Evolutionary conservation across 2,888 invertebrate species (phyloP).

Genomic region (Lasioglossum calceatum): DNA sequence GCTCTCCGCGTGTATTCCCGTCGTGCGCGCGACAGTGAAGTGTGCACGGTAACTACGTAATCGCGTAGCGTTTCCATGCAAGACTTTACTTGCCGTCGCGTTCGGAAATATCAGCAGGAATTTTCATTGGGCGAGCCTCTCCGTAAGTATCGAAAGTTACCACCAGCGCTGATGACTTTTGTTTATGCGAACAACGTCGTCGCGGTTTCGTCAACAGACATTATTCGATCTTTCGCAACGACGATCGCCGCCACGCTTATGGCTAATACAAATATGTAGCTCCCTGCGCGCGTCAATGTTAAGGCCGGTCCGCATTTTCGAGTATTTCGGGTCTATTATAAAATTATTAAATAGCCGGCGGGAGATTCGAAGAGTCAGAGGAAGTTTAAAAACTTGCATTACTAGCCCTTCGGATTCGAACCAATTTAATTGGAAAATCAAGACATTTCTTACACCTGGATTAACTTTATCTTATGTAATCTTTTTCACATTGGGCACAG

Average conservation of each 20-base stretch:
- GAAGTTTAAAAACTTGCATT: not conserved
- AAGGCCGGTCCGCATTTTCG: not conserved
- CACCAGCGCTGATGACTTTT: not conserved
- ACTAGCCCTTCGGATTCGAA: too few species aligned
- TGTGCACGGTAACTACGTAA: conserved; percentile 20
- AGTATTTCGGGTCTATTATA: not conserved
- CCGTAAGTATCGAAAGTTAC: conserved; percentile 35
- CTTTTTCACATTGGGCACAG: too few species aligned
- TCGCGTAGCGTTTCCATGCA: conserved; percentile 23
- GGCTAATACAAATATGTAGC: not conserved
- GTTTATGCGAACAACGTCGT: not conserved
- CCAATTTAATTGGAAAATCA: too few species aligned
- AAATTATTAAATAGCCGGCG: not conserved
- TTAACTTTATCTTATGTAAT: too few species aligned
- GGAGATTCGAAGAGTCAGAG: not conserved
- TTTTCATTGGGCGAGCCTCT: not conserved
- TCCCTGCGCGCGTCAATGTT: not conserved
- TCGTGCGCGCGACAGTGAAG: conserved; percentile 11
- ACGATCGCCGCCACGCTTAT: not conserved
- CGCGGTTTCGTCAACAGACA: not conserved
- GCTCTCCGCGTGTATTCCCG: conserved; percentile 14
- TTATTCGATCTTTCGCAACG: not conserved
- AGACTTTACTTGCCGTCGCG: conserved; percentile 1
- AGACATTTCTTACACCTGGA: too few species aligned
- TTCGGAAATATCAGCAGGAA: conserved; percentile 5